These are phyloP conservation scores for Caenorhabditis panamensis DNA, from an alignment of 2,888 invertebrate species.

Conservation along the genomic window DNA sequence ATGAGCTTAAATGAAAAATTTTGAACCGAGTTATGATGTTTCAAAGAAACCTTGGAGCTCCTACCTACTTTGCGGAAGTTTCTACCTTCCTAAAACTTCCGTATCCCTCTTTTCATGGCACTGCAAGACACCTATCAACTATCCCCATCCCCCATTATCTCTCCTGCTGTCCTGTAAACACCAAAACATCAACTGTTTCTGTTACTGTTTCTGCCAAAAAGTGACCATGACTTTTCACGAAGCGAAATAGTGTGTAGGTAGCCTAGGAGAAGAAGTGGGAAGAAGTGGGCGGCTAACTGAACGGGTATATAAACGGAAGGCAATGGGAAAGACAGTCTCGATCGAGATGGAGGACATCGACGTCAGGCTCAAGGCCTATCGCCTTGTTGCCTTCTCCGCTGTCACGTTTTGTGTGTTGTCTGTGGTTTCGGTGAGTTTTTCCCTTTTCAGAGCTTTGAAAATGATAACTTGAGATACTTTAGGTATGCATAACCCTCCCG, in stretches of 20 bases:
- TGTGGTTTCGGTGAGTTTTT: slow-evolving; percentile 57
- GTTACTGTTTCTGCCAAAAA: slow-evolving; percentile 4
- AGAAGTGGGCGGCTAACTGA: no score
- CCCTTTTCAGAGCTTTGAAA: neutral
- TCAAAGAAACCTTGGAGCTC: no score
- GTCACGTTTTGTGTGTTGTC: slow-evolving; percentile 57
- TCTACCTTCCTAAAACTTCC: no score
- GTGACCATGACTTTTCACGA: slow-evolving; percentile 44
- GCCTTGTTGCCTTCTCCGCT: slow-evolving; percentile 56
- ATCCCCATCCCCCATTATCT: neutral
- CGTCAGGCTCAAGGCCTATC: slow-evolving; percentile 57
- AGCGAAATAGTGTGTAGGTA: neutral
- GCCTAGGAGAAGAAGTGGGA: neutral
- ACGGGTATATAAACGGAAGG: slow-evolving; percentile 13
- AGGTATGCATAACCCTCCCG: slow-evolving; percentile 64
- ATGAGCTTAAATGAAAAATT: no score
- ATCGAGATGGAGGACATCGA: slow-evolving; percentile 48
- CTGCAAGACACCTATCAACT: no score
- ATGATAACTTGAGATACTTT: neutral
- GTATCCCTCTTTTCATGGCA: no score
- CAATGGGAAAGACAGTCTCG: neutral
- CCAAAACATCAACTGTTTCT: slow-evolving; percentile 6
- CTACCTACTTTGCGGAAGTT: no score
- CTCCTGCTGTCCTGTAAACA: no score
- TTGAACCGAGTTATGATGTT: no score